Percentiles rank a stretch among this genome's conserved stretches.
phyloP scores from a whole-genome alignment of 1,140 invertebrate genomes.

The Galleria mellonella region DNA sequence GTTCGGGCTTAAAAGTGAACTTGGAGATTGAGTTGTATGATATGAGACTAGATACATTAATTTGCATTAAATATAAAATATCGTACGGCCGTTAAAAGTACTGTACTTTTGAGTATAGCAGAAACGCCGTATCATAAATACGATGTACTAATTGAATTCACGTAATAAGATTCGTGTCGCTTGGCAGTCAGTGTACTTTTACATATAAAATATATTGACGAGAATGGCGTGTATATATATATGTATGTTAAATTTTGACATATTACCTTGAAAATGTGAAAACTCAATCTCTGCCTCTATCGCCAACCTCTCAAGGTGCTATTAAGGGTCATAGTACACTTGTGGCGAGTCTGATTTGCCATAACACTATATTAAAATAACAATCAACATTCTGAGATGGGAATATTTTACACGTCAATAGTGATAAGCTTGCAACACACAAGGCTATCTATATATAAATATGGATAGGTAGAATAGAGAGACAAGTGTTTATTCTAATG shows the following conservation, averaged over 20 bases:
- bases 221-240: too few relatives aligned
- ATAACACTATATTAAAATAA: constrained; percentile 7
- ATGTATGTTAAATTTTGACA: background rate
- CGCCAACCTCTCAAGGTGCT: constrained; percentile 6
- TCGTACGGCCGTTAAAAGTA: too few relatives aligned
- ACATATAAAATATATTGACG: background rate
- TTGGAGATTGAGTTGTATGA: constrained; percentile 3
- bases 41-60: too few relatives aligned
- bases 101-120: background rate
- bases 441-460: constrained; percentile 8
- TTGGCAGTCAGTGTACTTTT: too few relatives aligned
- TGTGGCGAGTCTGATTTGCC: constrained; percentile 4
- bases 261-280: background rate
- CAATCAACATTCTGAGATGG: constrained; percentile 1
- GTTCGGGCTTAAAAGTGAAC: too few relatives aligned
- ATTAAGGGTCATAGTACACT: constrained; percentile 7
- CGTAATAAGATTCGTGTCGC: too few relatives aligned
- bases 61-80: too few relatives aligned
- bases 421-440: constrained; percentile 13
- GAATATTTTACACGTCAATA: constrained; percentile 4
- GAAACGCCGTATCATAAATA: background rate
- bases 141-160: too few relatives aligned
- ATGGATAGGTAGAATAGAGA: constrained; percentile 4
- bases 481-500: too few relatives aligned
- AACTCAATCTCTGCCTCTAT: constrained; percentile 1